Evolutionary conservation across 2,797 vertebrate genomes (phyloP).

Genomic region (Iguana delicatissima): DNA sequence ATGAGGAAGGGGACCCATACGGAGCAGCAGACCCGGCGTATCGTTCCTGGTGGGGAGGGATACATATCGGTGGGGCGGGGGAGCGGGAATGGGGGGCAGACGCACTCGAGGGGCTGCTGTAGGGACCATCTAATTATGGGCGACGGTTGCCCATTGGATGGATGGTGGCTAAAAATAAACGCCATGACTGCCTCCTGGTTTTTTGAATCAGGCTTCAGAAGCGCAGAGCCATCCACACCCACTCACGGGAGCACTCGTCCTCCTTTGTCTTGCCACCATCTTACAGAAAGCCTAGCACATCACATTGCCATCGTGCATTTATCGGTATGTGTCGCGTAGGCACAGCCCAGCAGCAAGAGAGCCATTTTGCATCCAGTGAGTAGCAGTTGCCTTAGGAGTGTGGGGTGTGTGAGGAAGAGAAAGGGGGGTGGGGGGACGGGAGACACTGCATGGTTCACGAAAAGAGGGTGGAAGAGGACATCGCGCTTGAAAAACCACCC

Average conservation of each 20-base stretch:
- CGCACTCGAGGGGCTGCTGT: neutral
- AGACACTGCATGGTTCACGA: conserved; percentile 3
- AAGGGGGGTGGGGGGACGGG: neutral
- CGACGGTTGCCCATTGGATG: neutral
- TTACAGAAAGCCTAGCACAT: conserved; percentile 79
- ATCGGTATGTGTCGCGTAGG: conserved; percentile 74
- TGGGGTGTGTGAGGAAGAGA: neutral
- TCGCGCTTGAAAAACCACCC: neutral
- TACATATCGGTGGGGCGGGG: too few species aligned
- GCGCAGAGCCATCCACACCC: conserved; percentile 16
- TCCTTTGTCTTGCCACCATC: conserved; percentile 81
- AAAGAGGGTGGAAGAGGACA: neutral
- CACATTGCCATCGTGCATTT: conserved; percentile 58
- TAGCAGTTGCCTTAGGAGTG: conserved; percentile 74
- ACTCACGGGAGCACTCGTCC: conserved; percentile 54
- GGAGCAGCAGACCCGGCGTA: too few species aligned
- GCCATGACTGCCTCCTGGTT: conserved; percentile 39
- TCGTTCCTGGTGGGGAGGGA: neutral
- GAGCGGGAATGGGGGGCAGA: too few species aligned
- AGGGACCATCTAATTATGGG: neutral
- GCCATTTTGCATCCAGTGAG: conserved; percentile 81
- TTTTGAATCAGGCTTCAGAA: neutral
- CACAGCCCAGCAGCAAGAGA: conserved; percentile 69
- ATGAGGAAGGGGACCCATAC: conserved; percentile 43
- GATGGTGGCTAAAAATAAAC: conserved; percentile 24